Percentiles rank a stretch among this genome's conserved stretches.
phyloP scores from a whole-genome alignment of 2,113 vertebrate species.

The Rhabdornis inornatus region DNA sequence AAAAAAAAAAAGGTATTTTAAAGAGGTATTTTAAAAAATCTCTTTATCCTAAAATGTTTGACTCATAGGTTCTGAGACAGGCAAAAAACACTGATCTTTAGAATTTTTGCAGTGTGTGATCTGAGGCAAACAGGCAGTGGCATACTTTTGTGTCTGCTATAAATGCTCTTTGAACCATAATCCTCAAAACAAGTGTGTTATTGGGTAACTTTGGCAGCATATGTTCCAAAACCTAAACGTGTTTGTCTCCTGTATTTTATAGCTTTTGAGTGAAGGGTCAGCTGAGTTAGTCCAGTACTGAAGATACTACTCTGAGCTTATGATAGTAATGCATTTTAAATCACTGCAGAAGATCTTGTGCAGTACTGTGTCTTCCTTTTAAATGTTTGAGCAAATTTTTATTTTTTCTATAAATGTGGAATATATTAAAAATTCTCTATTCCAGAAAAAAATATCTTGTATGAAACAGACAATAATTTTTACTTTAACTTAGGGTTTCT shows the following conservation, averaged over 20 bases:
- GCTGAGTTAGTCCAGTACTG: neutral
- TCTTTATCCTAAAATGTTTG: neutral
- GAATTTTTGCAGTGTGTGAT: neutral
- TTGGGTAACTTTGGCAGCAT: slow-evolving; percentile 31
- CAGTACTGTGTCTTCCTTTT: neutral
- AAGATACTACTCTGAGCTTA: neutral
- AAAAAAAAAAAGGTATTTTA: neutral
- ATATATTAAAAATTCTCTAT: neutral
- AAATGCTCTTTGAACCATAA: slow-evolving; percentile 58
- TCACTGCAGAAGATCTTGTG: neutral
- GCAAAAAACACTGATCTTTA: neutral
- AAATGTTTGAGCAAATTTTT: neutral
- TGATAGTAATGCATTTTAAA: neutral
- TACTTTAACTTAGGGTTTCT: neutral
- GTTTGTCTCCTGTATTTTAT: slow-evolving; percentile 27
- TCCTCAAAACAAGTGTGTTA: slow-evolving; percentile 40
- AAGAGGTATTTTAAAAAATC: neutral
- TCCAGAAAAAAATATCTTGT: neutral
- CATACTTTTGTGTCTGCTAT: slow-evolving; percentile 8
- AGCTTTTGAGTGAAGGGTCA: neutral
- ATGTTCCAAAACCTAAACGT: slow-evolving; percentile 21
- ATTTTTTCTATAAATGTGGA: neutral
- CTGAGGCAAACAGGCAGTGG: neutral
- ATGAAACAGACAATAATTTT: neutral
- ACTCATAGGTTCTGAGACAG: neutral